Evolutionary conservation across 2,888 invertebrate species (phyloP).

Genomic region (Achlya flavicornis): DNA sequence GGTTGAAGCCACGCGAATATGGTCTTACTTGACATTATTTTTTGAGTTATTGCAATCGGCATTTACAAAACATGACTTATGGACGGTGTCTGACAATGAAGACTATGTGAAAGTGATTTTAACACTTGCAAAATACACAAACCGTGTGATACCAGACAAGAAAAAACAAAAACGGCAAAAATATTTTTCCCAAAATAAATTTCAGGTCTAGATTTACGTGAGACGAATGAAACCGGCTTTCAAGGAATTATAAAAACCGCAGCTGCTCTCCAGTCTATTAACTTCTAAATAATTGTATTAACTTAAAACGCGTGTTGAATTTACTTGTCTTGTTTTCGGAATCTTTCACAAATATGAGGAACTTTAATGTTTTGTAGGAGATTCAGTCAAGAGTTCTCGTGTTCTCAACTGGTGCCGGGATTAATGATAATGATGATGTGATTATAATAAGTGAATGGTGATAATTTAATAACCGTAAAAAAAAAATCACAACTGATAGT

Average conservation of each 20-base stretch:
- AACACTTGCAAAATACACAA: too few species aligned
- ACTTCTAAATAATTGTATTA: constrained; percentile 10
- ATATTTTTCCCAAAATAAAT: not conserved
- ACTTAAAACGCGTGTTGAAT: not conserved
- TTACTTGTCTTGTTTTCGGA: not conserved
- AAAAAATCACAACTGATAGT: too few species aligned
- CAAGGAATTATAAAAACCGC: not conserved
- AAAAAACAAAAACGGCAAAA: too few species aligned
- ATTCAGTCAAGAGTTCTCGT: not conserved
- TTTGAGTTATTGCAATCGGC: too few species aligned
- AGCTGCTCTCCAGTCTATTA: not conserved
- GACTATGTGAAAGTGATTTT: too few species aligned
- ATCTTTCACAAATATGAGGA: not conserved
- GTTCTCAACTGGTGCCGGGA: not conserved
- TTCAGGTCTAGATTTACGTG: constrained; percentile 5
- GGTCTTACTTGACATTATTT: too few species aligned
- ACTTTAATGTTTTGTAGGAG: not conserved
- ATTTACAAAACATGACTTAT: too few species aligned
- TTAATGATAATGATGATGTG: not conserved
- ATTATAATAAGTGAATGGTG: too few species aligned
- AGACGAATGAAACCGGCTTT: constrained; percentile 1
- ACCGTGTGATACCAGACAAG: too few species aligned
- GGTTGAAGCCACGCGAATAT: too few species aligned
- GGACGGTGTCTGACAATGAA: too few species aligned
- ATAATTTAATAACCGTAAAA: too few species aligned